Percentiles rank a stretch among this genome's conserved stretches.
These are phyloP conservation scores for Labeo rohita DNA, from an alignment of 2,113 vertebrate genomes.

Conservation along the genomic window DNA sequence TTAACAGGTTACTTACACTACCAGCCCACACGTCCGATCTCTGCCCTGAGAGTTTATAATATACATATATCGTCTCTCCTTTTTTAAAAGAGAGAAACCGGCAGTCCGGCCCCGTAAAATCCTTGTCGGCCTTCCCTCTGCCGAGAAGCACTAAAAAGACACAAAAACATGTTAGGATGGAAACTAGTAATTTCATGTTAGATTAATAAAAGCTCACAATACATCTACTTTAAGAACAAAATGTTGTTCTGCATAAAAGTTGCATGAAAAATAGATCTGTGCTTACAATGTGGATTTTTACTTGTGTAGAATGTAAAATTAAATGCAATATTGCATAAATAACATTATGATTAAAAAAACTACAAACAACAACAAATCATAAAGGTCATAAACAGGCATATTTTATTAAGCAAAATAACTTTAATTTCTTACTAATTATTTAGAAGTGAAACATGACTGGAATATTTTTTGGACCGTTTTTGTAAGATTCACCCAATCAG, in stretches of 20 bases:
- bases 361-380: background rate
- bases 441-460: background rate
- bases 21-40: conserved; percentile 90
- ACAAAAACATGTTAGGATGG: conserved; percentile 34
- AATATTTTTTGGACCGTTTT: background rate
- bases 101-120: conserved; percentile 92
- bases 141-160: conserved; percentile 85
- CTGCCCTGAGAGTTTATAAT: conserved; percentile 89
- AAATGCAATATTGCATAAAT: background rate
- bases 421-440: background rate
- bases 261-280: background rate
- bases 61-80: conserved; percentile 89
- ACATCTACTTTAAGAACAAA: background rate
- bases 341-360: background rate
- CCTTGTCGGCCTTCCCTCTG: conserved; percentile 84
- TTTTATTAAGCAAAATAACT: background rate
- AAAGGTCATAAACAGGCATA: background rate
- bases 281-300: background rate
- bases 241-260: background rate
- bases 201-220: background rate
- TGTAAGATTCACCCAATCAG: background rate
- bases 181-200: background rate
- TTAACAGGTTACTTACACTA: conserved; percentile 84
- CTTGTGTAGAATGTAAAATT: background rate
- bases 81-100: conserved; percentile 92